A percentile compares a stretch with the other conserved stretches of the same genome.
Evolutionary conservation across 1,140 invertebrate genomes (phyloP).

Genomic region (Lethrus apterus): DNA sequence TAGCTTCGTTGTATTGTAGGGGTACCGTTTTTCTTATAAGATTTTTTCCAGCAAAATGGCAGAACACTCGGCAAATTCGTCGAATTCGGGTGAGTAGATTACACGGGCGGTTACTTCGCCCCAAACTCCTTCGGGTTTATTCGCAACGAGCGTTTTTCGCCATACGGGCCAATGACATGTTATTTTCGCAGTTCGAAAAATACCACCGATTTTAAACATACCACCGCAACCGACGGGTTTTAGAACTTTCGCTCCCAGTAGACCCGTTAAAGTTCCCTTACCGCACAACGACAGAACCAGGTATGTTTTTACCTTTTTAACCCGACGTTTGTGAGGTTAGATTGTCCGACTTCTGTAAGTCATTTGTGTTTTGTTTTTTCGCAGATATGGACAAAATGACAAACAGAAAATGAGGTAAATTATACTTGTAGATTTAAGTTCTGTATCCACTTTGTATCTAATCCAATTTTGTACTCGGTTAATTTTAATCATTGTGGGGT

Average conservation of each 20-base stretch:
- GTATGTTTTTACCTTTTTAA: slow-evolving; percentile 15
- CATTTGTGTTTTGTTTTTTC: slow-evolving; percentile 5
- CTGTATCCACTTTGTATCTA: not conserved
- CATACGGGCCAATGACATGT: too few relatives aligned
- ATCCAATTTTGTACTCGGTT: not conserved
- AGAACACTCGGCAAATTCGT: slow-evolving; percentile 30
- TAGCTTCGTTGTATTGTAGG: too few relatives aligned
- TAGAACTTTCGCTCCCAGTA: slow-evolving; percentile 13
- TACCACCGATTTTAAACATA: slow-evolving; percentile 14
- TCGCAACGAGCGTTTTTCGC: slow-evolving; percentile 16
- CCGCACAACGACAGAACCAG: slow-evolving; percentile 27
- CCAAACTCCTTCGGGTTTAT: slow-evolving; percentile 25
- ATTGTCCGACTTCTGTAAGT: not conserved
- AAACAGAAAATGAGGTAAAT: slow-evolving; percentile 28
- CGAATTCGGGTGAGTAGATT: slow-evolving; percentile 24
- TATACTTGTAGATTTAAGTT: not conserved
- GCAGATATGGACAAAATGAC: slow-evolving; percentile 27
- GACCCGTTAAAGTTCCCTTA: slow-evolving; percentile 29
- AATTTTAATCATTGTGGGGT: not conserved
- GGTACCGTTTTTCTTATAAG: too few relatives aligned
- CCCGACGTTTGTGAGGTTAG: too few relatives aligned
- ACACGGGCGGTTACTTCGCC: not conserved
- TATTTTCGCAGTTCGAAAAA: slow-evolving; percentile 5
- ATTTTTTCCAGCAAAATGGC: slow-evolving; percentile 30
- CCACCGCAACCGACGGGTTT: not conserved